Percentiles rank a stretch among this genome's conserved stretches.
Conservation (phyloP, 2,113 vertebrate species). For the Sturnus vulgaris region DNA sequence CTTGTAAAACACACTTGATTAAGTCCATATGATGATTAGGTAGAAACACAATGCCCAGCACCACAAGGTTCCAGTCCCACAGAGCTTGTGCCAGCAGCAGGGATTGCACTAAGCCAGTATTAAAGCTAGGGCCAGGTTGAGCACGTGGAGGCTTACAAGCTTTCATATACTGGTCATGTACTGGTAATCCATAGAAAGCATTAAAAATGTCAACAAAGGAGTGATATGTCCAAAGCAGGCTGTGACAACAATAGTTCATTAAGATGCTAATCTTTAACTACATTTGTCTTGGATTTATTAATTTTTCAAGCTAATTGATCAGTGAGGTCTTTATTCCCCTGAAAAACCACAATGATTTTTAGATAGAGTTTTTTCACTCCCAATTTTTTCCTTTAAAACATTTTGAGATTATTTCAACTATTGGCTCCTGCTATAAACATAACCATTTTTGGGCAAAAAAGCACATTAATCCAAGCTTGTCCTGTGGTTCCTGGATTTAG, state of each 20-base stretch:
- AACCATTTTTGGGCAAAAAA: not conserved
- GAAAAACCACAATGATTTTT: not conserved
- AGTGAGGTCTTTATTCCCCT: not conserved
- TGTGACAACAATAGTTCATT: not conserved
- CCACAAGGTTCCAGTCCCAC: not conserved
- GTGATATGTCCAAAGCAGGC: not conserved
- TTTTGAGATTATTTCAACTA: not conserved
- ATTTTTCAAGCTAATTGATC: not conserved
- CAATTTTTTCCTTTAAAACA: not conserved
- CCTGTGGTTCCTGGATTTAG: not conserved
- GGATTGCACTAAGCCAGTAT: constrained; percentile 15
- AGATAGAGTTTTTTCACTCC: not conserved
- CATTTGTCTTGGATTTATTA: not conserved
- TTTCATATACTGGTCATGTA: not conserved
- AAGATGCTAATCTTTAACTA: not conserved
- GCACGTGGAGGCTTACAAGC: constrained; percentile 43
- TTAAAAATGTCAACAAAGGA: constrained; percentile 24
- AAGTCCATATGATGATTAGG: not conserved
- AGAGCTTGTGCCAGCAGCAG: constrained; percentile 29
- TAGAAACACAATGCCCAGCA: not conserved
- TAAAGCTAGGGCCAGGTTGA: not conserved
- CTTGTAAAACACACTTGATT: constrained; percentile 27
- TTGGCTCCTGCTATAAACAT: not conserved
- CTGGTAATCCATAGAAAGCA: constrained; percentile 30
- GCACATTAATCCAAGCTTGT: not conserved